phyloP scores from a whole-genome alignment of 2,113 vertebrate species.

The Typhlomys cinereus region DNA sequence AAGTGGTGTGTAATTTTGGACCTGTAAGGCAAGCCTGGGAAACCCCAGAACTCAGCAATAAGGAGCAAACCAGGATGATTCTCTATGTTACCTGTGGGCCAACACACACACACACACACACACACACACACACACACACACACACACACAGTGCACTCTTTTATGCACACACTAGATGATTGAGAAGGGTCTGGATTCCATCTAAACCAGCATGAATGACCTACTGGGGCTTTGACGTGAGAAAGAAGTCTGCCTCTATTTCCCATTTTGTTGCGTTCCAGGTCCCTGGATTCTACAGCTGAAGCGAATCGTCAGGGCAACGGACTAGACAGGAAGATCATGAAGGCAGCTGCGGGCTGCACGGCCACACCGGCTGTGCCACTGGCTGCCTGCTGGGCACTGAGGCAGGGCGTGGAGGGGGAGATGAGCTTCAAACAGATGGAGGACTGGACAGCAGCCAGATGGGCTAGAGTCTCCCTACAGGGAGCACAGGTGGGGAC shows the following conservation, averaged over 20 bases:
- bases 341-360: too few relatives aligned
- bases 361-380: accelerated
- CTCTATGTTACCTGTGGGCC: too few relatives aligned
- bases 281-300: neutral
- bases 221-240: neutral
- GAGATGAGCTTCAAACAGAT: neutral
- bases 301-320: neutral
- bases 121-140: too few relatives aligned
- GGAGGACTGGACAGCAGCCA: neutral
- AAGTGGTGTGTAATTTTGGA: too few relatives aligned
- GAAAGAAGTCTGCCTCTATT: neutral
- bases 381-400: accelerated
- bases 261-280: neutral
- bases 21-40: too few relatives aligned
- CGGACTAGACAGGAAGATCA: neutral
- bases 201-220: neutral
- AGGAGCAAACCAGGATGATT: too few relatives aligned
- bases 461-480: neutral
- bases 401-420: neutral
- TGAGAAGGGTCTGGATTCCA: neutral
- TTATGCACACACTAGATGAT: accelerated
- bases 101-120: too few relatives aligned
- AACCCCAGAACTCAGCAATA: too few relatives aligned
- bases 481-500: neutral
- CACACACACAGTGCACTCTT: too few relatives aligned